phyloP scores from a whole-genome alignment of 2,888 invertebrate genomes.

The Norana najaformis region DNA sequence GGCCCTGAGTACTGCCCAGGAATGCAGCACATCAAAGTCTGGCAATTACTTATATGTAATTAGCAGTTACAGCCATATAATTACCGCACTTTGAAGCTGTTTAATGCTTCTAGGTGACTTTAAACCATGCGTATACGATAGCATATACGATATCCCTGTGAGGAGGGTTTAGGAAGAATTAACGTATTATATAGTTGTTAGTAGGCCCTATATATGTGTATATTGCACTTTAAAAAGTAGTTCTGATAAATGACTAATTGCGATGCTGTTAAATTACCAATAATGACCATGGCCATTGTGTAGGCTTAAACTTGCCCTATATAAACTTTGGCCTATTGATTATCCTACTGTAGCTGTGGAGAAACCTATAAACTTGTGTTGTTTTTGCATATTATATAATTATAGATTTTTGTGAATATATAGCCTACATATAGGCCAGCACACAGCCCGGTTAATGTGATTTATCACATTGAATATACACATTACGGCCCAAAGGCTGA shows the following conservation, averaged over 20 bases:
- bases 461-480: constrained; percentile 13
- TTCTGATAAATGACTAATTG: neutral
- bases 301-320: neutral
- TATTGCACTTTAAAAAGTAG: no score
- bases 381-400: no score
- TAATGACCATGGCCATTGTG: neutral
- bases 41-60: neutral
- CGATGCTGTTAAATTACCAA: neutral
- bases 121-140: no score
- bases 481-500: constrained; percentile 4
- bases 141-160: no score
- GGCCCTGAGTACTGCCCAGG: neutral
- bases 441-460: neutral
- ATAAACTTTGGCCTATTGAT: neutral
- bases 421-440: neutral
- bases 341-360: neutral
- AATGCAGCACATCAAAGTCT: neutral
- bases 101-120: neutral
- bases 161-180: neutral
- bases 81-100: no score
- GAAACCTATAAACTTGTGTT: neutral
- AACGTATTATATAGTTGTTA: neutral
- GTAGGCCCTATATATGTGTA: neutral
- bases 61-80: no score
- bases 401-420: neutral